Evolutionary conservation across 2,888 invertebrate species (phyloP).

Genomic region (Athalia cordata): DNA sequence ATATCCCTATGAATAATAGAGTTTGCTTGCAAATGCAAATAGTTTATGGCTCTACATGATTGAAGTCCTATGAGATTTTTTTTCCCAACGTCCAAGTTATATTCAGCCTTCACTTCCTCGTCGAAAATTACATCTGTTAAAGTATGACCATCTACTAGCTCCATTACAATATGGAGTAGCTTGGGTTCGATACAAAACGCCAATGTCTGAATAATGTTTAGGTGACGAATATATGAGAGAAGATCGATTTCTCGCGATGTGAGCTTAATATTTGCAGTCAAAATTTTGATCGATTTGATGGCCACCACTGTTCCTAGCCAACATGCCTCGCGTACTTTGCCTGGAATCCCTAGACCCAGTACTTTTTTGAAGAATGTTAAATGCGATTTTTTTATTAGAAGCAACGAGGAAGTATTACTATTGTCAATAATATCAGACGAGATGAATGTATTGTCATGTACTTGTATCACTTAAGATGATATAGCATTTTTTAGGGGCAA

Average conservation of each 20-base stretch:
- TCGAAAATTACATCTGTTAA: slow-evolving; percentile 12
- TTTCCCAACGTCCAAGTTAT: not conserved
- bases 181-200: slow-evolving; percentile 6
- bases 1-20: slow-evolving; percentile 8
- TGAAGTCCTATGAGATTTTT: slow-evolving; percentile 9
- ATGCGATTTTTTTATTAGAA: not conserved
- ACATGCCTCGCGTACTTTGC: slow-evolving; percentile 36
- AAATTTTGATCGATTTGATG: slow-evolving; percentile 45
- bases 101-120: slow-evolving; percentile 13
- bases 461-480: no score
- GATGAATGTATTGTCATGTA: not conserved
- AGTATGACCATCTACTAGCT: not conserved
- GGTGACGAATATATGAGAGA: slow-evolving; percentile 1
- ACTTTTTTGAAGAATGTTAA: not conserved
- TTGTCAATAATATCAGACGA: not conserved
- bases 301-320: slow-evolving; percentile 45
- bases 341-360: slow-evolving; percentile 41
- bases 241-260: slow-evolving; percentile 34
- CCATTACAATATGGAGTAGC: slow-evolving; percentile 7
- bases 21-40: slow-evolving; percentile 15
- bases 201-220: slow-evolving; percentile 16
- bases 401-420: not conserved
- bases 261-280: slow-evolving; percentile 15
- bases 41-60: slow-evolving; percentile 7
- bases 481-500: no score